These are phyloP conservation scores for Cryptosula pallasiana DNA, from an alignment of 2,888 invertebrate genomes.

Conservation along the genomic window DNA sequence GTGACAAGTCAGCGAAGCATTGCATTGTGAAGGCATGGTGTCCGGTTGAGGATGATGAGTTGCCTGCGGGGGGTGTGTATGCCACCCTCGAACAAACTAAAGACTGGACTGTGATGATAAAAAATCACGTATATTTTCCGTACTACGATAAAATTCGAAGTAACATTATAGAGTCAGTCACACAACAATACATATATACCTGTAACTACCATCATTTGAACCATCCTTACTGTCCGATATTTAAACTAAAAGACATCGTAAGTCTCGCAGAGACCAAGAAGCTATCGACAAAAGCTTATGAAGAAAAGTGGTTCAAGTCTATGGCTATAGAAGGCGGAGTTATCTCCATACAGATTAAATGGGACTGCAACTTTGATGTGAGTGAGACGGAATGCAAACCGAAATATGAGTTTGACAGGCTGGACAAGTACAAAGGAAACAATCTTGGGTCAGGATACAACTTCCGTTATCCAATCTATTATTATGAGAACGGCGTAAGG, in stretches of 20 bases:
- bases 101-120: slow-evolving; percentile 41
- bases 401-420: slow-evolving; percentile 43
- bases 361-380: slow-evolving; percentile 52
- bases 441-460: slow-evolving; percentile 27
- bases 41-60: slow-evolving; percentile 14
- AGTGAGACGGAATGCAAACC: slow-evolving; percentile 44
- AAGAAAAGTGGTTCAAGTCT: slow-evolving; percentile 7
- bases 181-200: slow-evolving; percentile 38
- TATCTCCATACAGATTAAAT: slow-evolving; percentile 46
- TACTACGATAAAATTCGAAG: slow-evolving; percentile 34
- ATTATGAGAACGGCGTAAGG: slow-evolving; percentile 37
- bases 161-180: slow-evolving; percentile 42
- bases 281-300: neutral
- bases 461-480: slow-evolving; percentile 50
- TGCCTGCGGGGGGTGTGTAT: neutral
- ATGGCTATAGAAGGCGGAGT: slow-evolving; percentile 42
- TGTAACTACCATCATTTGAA: slow-evolving; percentile 39
- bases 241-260: slow-evolving; percentile 46
- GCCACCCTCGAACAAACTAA: neutral
- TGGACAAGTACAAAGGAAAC: slow-evolving; percentile 43
- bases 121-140: slow-evolving; percentile 43
- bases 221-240: slow-evolving; percentile 50
- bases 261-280: slow-evolving; percentile 1
- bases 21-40: slow-evolving; percentile 18
- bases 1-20: neutral